A percentile compares a stretch with the other conserved stretches of the same genome.
These are phyloP conservation scores for Trigoniulus corallinus DNA, from an alignment of 1,140 invertebrate genomes.

Conservation along the genomic window DNA sequence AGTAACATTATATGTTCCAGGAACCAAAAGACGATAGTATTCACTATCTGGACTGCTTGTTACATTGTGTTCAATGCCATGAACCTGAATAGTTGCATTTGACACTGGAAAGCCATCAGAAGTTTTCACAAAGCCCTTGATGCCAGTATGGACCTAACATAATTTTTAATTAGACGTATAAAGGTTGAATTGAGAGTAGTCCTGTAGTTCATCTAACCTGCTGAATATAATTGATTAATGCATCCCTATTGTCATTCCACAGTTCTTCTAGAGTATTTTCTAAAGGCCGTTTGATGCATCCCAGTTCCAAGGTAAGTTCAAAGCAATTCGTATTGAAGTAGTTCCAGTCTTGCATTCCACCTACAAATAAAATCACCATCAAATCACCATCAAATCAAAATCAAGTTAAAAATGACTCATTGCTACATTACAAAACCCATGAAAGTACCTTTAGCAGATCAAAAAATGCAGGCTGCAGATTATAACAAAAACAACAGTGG, in stretches of 20 bases:
- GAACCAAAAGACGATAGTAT: constrained; percentile 53
- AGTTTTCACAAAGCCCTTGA: constrained; percentile 70
- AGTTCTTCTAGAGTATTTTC: constrained; percentile 51
- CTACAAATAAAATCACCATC: constrained; percentile 5
- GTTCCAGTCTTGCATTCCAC: constrained; percentile 99
- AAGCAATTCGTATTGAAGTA: constrained; percentile 82
- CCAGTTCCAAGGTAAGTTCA: constrained; percentile 86
- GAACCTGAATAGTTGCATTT: constrained; percentile 54
- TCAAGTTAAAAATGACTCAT: too few species aligned
- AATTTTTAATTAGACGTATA: neutral
- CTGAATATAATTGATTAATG: constrained; percentile 71
- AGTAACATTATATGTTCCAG: constrained; percentile 72
- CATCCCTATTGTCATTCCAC: constrained; percentile 77
- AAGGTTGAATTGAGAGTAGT: neutral
- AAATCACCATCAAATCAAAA: neutral
- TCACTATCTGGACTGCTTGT: constrained; percentile 57
- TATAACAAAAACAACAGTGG: neutral
- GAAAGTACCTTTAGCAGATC: too few species aligned
- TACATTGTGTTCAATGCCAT: constrained; percentile 51
- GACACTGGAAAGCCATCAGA: constrained; percentile 50
- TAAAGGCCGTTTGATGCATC: constrained; percentile 80
- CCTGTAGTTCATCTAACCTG: constrained; percentile 44
- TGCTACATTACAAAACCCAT: too few species aligned
- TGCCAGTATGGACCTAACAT: constrained; percentile 58
- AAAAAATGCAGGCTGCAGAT: neutral